Percentiles rank a stretch among this genome's conserved stretches.
These are phyloP conservation scores for Ctenochaetus hawaiiensis DNA, from an alignment of 2,797 vertebrate genomes.

Conservation along the genomic window DNA sequence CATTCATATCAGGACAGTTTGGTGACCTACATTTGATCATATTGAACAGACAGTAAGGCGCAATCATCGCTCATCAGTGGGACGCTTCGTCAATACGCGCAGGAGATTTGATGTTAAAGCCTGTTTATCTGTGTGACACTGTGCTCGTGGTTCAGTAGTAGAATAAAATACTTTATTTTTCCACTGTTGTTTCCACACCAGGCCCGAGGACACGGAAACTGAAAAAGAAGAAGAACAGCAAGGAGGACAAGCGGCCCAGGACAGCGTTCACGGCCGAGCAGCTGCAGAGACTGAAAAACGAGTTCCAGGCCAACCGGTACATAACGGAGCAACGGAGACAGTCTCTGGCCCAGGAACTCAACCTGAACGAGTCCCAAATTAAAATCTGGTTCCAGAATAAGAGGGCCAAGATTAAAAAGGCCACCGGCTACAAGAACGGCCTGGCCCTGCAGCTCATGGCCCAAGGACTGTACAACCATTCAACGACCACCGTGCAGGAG, in stretches of 20 bases:
- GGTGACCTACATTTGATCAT: constrained; percentile 50
- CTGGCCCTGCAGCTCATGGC: constrained; percentile 96
- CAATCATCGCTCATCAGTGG: constrained; percentile 15
- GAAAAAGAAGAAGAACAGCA: constrained; percentile 94
- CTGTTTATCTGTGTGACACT: too few relatives aligned
- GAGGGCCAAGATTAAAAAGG: constrained; percentile 95
- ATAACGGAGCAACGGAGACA: constrained; percentile 95
- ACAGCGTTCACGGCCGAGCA: constrained; percentile 97
- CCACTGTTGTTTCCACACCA: constrained; percentile 88
- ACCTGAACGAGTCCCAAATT: constrained; percentile 96
- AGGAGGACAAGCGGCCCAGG: constrained; percentile 94
- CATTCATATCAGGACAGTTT: neutral
- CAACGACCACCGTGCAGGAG: constrained; percentile 94
- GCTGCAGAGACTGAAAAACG: constrained; percentile 93
- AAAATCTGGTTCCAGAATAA: constrained; percentile 99
- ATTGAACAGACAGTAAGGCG: constrained; percentile 3
- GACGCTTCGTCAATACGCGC: neutral
- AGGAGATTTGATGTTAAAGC: neutral
- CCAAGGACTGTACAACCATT: constrained; percentile 97
- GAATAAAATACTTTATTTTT: constrained; percentile 56
- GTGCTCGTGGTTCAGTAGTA: constrained; percentile 43
- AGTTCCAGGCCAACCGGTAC: constrained; percentile 95
- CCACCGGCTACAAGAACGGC: constrained; percentile 92
- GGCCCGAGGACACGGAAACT: constrained; percentile 95
- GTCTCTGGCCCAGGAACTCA: constrained; percentile 92